Base-by-base conservation (phyloP, 2,797 vertebrate genomes). In the Poeciliopsis turneri region DNA sequence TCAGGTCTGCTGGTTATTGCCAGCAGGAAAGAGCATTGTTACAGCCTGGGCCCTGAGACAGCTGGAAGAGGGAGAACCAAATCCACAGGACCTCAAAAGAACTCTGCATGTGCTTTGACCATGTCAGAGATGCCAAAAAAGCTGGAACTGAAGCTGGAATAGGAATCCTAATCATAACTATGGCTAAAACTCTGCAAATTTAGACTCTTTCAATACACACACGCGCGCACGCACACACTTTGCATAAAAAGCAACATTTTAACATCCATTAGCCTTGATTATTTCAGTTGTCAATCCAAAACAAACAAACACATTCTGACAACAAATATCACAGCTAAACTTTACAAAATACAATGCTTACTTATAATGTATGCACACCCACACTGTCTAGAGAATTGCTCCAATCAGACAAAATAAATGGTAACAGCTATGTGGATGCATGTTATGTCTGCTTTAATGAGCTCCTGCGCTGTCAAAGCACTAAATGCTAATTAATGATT, bases 341-440 rank as follows among this genome's bases (percentile, higher is more conserved):
- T 23, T 30, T 41, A 15, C 23, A n/a, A 47, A 46, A 46, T 71
- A 43, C n/a, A 68, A 57, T 28, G 13, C 25, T 28, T 75, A 46
- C 28, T 69, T 43, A 47, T 64, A 70, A 57, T 76, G 5, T 73
- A 72, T 45, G 30, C 13, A 69, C 12, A 25, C 74, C 68, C 64
- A 57, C 75, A 76, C 46, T 79, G 64, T 6, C 36, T 81, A 20
- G 28, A 74, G 30, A 74, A 64, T n/a, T 51, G 20, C n/a, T 72
- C 30, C 41, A 66, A 79, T 87, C 23, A 13, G 53, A 68, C 4
- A 0, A 68, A 68, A 39, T 68, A 41, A 41, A 16, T 59, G 69
- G 69, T 74, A 75, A 72, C 30, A 23, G 30, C 64, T 72, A 78
- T 71, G 76, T 82, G 69, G 76, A 71, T 78, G 64, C 57, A 78